Conservation (phyloP, 2,888 invertebrate genomes). For the Acronicta aceris region DNA sequence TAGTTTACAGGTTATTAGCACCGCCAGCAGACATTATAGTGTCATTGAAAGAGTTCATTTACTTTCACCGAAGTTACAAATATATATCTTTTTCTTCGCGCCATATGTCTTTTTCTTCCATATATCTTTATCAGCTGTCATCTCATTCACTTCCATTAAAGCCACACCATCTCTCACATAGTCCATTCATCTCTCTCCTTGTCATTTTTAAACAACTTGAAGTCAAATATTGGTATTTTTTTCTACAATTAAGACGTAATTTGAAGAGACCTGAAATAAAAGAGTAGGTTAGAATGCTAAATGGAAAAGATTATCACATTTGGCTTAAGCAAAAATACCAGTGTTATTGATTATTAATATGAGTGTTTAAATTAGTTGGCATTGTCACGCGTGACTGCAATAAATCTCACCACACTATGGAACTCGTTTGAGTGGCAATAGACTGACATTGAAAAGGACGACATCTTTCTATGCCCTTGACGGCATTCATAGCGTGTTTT, state of each 20-base stretch:
- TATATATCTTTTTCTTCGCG: neutral
- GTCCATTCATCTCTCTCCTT: too few relatives aligned
- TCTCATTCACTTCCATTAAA: neutral
- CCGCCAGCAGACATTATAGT: conserved; percentile 15
- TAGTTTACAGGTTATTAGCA: conserved; percentile 29
- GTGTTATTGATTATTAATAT: conserved; percentile 5
- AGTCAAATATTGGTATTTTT: too few relatives aligned
- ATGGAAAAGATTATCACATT: too few relatives aligned
- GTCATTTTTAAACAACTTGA: too few relatives aligned
- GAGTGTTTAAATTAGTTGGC: neutral
- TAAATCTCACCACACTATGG: conserved; percentile 18
- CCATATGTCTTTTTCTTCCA: conserved; percentile 5
- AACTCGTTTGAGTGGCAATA: conserved; percentile 38
- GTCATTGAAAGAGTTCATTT: conserved; percentile 30
- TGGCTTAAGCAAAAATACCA: neutral
- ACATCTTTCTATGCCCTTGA: conserved; percentile 48
- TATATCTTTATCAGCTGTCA: conserved; percentile 3
- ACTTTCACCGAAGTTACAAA: conserved; percentile 35
- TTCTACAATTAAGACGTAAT: too few relatives aligned
- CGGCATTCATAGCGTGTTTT: conserved; percentile 21
- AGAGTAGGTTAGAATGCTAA: too few relatives aligned
- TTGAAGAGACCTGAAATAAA: too few relatives aligned
- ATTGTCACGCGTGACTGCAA: neutral
- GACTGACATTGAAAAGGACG: conserved; percentile 30
- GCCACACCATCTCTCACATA: too few relatives aligned